These are phyloP conservation scores for Albula glossodonta DNA, from an alignment of 2,113 vertebrate genomes.

Conservation along the genomic window DNA sequence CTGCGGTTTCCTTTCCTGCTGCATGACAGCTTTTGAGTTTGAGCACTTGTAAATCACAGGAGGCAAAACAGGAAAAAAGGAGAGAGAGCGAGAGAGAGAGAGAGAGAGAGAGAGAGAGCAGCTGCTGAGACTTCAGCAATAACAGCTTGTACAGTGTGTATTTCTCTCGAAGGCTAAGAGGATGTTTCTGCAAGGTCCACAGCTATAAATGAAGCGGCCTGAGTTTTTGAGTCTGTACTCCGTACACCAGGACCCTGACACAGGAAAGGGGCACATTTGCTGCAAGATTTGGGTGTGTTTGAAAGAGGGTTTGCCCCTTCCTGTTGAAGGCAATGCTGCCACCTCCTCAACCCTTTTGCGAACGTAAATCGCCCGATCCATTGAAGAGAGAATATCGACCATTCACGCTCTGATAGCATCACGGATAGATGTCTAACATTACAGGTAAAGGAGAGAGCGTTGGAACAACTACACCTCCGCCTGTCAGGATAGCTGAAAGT, in stretches of 20 bases:
- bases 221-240: background rate
- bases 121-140: background rate
- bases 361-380: background rate
- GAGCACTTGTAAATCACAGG: slow-evolving; percentile 28
- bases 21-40: slow-evolving; percentile 22
- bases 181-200: background rate
- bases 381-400: background rate
- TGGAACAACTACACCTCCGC: background rate
- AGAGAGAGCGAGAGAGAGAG: too few relatives aligned
- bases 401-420: background rate
- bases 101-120: background rate
- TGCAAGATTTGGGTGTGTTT: background rate
- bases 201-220: slow-evolving; percentile 15
- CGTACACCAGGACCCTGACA: background rate
- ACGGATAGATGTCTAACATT: background rate
- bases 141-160: background rate
- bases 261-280: background rate
- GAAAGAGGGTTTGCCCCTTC: background rate
- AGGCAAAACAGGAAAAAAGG: too few relatives aligned
- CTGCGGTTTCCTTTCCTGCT: slow-evolving; percentile 39
- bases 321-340: background rate
- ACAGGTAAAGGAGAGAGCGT: background rate
- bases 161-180: background rate
- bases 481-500: background rate
- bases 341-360: background rate